A percentile compares a stretch with the other conserved stretches of the same genome.
These are phyloP conservation scores for Mus spicilegus DNA, from an alignment of 2,113 vertebrate species.

Conservation along the genomic window DNA sequence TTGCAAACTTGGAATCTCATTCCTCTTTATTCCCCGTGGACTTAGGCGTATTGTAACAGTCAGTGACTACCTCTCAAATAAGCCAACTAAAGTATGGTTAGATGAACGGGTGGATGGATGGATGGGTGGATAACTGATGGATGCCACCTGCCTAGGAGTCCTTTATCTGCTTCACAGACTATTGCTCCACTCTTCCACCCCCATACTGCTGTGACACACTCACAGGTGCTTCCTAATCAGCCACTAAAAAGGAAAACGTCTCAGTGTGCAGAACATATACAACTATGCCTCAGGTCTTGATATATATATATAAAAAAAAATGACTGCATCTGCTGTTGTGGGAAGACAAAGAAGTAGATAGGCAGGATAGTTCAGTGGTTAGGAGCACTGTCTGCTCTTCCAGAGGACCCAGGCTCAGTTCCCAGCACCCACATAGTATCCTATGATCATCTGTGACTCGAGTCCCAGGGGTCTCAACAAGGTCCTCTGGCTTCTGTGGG, in stretches of 20 bases:
- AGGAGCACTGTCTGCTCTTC: background rate
- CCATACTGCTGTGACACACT: background rate
- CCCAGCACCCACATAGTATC: too few relatives aligned
- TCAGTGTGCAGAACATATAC: background rate
- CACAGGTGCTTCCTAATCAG: slow-evolving; percentile 19
- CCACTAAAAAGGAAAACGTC: background rate
- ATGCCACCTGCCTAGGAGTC: slow-evolving; percentile 6
- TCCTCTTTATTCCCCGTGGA: background rate
- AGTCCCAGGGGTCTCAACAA: background rate
- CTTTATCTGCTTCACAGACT: background rate
- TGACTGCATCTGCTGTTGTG: background rate
- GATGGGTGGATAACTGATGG: background rate
- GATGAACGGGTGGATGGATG: background rate
- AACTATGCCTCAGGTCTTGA: background rate
- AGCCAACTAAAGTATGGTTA: background rate
- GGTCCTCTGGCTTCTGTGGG: background rate
- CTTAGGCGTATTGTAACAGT: background rate
- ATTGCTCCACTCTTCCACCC: too few relatives aligned
- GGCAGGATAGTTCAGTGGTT: too few relatives aligned
- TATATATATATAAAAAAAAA: background rate
- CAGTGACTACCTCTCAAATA: background rate
- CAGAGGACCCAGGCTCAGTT: background rate
- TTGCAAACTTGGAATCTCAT: background rate
- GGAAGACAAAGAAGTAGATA: background rate
- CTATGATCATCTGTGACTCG: background rate